These are phyloP conservation scores for Malurus elegans DNA, from an alignment of 2,113 vertebrate species.

Conservation along the genomic window DNA sequence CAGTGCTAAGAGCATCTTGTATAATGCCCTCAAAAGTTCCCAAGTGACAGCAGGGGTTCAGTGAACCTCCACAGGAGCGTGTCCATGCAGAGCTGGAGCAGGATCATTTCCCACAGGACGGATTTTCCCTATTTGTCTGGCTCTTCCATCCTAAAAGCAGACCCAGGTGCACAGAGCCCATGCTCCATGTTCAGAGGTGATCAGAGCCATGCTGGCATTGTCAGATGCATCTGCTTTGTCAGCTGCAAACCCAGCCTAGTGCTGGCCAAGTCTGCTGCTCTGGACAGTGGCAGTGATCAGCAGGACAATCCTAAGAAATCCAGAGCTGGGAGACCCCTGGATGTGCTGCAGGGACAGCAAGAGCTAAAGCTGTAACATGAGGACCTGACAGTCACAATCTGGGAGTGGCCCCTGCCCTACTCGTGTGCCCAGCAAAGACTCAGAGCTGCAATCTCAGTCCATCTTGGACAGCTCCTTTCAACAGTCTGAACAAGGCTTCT, in stretches of 20 bases:
- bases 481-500: neutral
- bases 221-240: neutral
- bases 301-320: neutral
- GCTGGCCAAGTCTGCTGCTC: neutral
- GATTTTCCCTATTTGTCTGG: neutral
- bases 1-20: neutral
- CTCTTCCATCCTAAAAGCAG: neutral
- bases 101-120: neutral
- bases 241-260: neutral
- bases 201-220: accelerated
- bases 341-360: neutral
- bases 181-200: neutral
- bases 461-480: neutral
- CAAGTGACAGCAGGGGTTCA: neutral
- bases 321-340: neutral
- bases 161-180: neutral
- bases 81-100: neutral
- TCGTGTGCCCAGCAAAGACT: neutral
- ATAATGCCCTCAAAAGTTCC: neutral
- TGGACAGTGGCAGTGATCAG: neutral
- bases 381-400: neutral
- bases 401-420: neutral
- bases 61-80: neutral
- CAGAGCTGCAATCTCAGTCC: neutral
- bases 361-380: neutral